A percentile compares a stretch with the other conserved stretches of the same genome.
Evolutionary conservation across 2,113 vertebrate genomes (phyloP).

Genomic region (Bolborhynchus lineola): DNA sequence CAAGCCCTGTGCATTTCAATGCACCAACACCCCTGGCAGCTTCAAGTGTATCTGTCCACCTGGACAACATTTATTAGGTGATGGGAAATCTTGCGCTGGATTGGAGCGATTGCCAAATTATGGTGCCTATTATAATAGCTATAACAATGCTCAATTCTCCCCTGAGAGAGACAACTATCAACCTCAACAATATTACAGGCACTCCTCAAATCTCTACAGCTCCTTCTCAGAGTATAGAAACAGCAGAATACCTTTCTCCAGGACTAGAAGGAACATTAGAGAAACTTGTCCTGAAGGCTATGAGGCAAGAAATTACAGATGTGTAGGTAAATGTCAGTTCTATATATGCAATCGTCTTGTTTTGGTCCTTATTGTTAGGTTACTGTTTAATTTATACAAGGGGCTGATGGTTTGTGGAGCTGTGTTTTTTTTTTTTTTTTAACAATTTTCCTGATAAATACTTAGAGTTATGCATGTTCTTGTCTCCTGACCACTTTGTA

Average conservation of each 20-base stretch:
- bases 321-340: constrained; percentile 91
- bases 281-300: constrained; percentile 86
- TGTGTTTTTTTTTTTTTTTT: background rate
- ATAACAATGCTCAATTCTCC: constrained; percentile 84
- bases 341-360: constrained; percentile 50
- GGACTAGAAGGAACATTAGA: constrained; percentile 81
- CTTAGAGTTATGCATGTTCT: background rate
- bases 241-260: constrained; percentile 77
- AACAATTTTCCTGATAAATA: background rate
- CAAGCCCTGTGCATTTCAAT: constrained; percentile 90
- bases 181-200: constrained; percentile 85
- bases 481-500: background rate
- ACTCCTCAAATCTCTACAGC: constrained; percentile 90
- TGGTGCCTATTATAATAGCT: constrained; percentile 82
- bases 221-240: constrained; percentile 80
- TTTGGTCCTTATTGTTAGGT: constrained; percentile 5
- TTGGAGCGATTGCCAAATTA: constrained; percentile 89
- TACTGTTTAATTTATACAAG: background rate
- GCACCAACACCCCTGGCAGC: constrained; percentile 94
- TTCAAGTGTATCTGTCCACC: constrained; percentile 93
- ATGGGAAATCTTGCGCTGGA: constrained; percentile 96
- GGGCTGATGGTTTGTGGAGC: background rate
- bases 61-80: constrained; percentile 90
- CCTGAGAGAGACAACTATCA: constrained; percentile 79
- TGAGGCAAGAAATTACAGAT: constrained; percentile 80